Evolutionary conservation across 1,140 invertebrate species (phyloP).

Genomic region (Leptestheria dahalacensis): DNA sequence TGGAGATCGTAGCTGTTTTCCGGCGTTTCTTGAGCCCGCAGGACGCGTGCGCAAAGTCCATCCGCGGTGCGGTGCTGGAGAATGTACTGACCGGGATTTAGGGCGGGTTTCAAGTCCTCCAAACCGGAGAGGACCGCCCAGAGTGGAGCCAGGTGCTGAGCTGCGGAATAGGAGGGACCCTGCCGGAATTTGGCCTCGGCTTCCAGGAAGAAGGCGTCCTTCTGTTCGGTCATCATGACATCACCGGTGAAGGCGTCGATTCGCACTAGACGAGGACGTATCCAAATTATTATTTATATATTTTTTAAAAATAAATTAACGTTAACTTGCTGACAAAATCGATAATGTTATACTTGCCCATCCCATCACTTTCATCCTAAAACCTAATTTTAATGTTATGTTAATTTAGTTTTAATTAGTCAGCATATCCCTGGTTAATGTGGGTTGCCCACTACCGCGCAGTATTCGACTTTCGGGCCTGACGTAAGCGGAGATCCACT

Average conservation of each 20-base stretch:
- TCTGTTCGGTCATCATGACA: background rate
- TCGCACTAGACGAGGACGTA: background rate
- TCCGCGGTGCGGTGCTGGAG: background rate
- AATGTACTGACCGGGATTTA: background rate
- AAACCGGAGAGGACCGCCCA: slow-evolving; percentile 3
- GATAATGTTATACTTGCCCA: no score
- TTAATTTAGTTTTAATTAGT: no score
- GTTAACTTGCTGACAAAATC: no score
- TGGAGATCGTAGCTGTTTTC: background rate
- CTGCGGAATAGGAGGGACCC: background rate
- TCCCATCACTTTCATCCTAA: no score
- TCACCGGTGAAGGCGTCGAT: slow-evolving; percentile 2
- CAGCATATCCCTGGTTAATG: no score
- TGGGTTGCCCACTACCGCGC: background rate
- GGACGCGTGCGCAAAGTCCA: background rate
- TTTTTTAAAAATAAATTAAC: background rate
- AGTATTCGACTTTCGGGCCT: slow-evolving; percentile 3
- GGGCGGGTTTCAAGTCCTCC: background rate
- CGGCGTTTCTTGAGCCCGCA: background rate
- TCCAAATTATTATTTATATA: background rate
- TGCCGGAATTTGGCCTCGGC: background rate
- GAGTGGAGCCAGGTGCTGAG: background rate
- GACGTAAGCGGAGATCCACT: background rate
- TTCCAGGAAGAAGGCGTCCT: background rate
- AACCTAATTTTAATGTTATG: no score